Evolutionary conservation across 1,140 invertebrate species (phyloP).

Genomic region (Musca domestica): DNA sequence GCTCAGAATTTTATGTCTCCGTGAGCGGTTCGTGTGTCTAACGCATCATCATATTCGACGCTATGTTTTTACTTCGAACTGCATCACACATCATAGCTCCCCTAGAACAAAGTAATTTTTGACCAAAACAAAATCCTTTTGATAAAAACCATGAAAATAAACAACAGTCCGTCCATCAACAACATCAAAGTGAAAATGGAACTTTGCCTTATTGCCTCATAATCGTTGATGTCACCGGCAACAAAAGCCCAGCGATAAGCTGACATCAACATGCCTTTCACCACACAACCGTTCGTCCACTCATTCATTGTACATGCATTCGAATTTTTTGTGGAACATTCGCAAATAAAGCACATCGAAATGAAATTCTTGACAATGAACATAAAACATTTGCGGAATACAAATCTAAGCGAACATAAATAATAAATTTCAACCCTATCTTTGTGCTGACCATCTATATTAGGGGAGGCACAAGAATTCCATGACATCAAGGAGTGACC

Average conservation of each 20-base stretch:
- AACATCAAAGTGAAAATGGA: conserved; percentile 2
- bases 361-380: not conserved
- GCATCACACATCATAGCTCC: no score
- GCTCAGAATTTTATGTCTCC: no score
- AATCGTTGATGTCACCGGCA: not conserved
- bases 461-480: not conserved
- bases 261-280: conserved; percentile 2
- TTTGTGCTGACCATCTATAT: no score
- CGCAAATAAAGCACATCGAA: not conserved
- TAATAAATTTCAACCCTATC: no score
- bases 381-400: not conserved
- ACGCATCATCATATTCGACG: no score
- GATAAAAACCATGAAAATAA: not conserved
- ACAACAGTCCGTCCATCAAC: conserved; percentile 1
- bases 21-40: no score
- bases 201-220: not conserved
- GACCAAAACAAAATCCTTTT: conserved; percentile 8
- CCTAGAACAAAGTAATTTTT: no score
- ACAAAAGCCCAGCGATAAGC: conserved; percentile 5
- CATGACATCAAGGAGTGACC: not conserved
- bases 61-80: no score
- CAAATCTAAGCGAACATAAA: not conserved
- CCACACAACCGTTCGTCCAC: not conserved
- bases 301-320: no score
- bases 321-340: no score